These are phyloP conservation scores for Taeniopygia guttata DNA, from an alignment of 2,797 vertebrate genomes.

Conservation along the genomic window DNA sequence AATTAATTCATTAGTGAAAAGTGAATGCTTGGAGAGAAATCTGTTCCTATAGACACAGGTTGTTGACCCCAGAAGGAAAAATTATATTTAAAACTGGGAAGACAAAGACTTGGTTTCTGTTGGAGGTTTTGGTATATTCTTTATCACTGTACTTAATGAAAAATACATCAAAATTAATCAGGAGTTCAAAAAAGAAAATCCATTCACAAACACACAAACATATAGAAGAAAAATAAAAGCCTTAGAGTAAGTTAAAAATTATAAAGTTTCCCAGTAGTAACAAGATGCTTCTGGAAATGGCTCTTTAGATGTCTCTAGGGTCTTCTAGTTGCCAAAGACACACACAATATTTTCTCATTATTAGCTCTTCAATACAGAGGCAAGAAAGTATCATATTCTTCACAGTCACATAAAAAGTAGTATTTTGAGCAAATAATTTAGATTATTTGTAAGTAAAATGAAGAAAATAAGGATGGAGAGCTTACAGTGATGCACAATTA, in stretches of 20 bases:
- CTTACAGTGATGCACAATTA: conserved; percentile 20
- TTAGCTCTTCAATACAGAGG: conserved; percentile 65
- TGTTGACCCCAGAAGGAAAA: not conserved
- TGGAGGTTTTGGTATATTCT: not conserved
- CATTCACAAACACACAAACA: not conserved
- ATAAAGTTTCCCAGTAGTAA: conserved; percentile 65
- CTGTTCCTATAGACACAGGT: not conserved
- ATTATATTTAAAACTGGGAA: not conserved
- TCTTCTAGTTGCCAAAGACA: conserved; percentile 68
- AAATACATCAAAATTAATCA: conserved; percentile 10
- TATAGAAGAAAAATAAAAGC: conserved; percentile 25
- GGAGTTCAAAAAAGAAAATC: conserved; percentile 41
- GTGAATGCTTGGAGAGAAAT: not conserved
- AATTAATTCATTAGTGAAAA: not conserved
- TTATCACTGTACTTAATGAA: not conserved
- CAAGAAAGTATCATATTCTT: conserved; percentile 48
- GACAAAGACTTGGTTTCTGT: not conserved
- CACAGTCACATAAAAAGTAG: conserved; percentile 51
- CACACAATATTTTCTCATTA: conserved; percentile 76
- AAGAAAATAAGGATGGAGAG: conserved; percentile 24
- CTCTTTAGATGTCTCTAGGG: conserved; percentile 70
- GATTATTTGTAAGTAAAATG: not conserved
- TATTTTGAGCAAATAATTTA: conserved; percentile 66
- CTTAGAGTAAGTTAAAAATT: conserved; percentile 59
- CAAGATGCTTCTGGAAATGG: conserved; percentile 60